Evolutionary conservation across 2,113 vertebrate genomes (phyloP).

Genomic region (Cairina moschata): DNA sequence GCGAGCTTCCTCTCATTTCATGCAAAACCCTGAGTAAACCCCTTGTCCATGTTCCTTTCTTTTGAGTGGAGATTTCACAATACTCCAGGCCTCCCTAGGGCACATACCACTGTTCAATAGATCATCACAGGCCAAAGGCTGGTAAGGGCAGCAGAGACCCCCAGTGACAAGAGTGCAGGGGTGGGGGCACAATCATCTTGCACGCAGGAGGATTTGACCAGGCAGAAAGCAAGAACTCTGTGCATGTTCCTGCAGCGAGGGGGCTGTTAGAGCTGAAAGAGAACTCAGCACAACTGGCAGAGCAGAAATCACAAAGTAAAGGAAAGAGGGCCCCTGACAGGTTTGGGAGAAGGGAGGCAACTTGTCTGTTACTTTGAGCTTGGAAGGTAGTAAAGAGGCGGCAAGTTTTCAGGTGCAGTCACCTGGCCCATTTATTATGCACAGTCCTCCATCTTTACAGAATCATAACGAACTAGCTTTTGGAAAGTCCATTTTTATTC

Average conservation of each 20-base stretch:
- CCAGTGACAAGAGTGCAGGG: not conserved
- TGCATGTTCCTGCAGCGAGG: not conserved
- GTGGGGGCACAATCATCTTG: not conserved
- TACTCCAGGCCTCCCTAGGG: not conserved
- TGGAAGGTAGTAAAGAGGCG: not conserved
- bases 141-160: not conserved
- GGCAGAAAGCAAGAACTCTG: not conserved
- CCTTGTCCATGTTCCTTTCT: not conserved
- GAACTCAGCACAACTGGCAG: not conserved
- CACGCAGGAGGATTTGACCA: not conserved
- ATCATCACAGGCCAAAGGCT: not conserved
- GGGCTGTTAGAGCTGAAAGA: not conserved
- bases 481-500: not conserved
- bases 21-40: not conserved
- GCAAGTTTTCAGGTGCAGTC: not conserved
- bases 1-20: not conserved
- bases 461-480: not conserved
- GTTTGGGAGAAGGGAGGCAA: not conserved
- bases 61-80: not conserved
- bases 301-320: not conserved
- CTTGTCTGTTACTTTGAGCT: not conserved
- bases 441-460: not conserved
- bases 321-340: not conserved
- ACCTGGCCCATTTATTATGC: not conserved
- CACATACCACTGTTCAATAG: accelerated